Conservation (phyloP, 2,888 invertebrate genomes). For the Agrochola lychnidis region DNA sequence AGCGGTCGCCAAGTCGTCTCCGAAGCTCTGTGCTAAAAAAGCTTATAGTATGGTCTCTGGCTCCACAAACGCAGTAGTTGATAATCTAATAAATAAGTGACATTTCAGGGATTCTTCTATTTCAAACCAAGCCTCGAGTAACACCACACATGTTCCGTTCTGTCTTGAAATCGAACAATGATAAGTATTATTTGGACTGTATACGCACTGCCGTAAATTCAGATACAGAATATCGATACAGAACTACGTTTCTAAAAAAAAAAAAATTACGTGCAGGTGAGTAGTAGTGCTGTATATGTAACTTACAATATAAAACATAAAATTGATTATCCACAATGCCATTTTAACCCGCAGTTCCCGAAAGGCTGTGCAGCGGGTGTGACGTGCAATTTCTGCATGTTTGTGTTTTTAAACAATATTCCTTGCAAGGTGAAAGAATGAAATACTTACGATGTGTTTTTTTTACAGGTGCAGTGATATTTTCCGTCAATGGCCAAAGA, state of each 20-base stretch:
- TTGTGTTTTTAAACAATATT: neutral
- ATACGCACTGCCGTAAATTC: accelerated
- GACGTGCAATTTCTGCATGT: neutral
- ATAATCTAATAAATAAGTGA: neutral
- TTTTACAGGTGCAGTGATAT: constrained; percentile 17
- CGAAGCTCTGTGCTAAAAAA: neutral
- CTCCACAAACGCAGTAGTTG: too few relatives aligned
- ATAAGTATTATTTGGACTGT: constrained; percentile 40
- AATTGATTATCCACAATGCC: neutral
- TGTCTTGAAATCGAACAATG: constrained; percentile 5
- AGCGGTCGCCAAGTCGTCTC: neutral
- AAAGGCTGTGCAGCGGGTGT: neutral
- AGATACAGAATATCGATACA: constrained; percentile 17
- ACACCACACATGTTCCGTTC: neutral
- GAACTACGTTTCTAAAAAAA: constrained; percentile 27
- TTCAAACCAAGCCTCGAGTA: neutral
- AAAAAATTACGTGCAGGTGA: constrained; percentile 7
- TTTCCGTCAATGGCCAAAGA: constrained; percentile 20
- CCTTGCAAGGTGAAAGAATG: neutral
- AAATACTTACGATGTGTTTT: neutral
- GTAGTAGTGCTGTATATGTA: neutral
- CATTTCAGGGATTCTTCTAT: constrained; percentile 20
- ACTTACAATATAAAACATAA: neutral
- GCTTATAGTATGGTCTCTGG: too few relatives aligned
- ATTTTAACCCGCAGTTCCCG: neutral